A percentile compares a stretch with the other conserved stretches of the same genome.
Conservation (phyloP, 2,797 vertebrate genomes). For the Lates japonicus region DNA sequence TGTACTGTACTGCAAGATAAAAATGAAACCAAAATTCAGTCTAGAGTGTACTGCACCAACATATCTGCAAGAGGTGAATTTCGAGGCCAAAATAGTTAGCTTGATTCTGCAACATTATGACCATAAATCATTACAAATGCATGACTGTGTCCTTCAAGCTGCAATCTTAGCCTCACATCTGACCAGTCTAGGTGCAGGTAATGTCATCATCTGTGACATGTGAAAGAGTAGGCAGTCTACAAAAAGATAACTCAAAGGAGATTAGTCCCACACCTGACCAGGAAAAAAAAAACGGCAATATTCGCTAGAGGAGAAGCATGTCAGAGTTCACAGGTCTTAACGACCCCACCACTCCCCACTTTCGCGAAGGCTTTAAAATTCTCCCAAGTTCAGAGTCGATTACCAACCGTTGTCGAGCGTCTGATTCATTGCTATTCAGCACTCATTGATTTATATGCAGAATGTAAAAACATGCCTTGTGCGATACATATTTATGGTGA, state of each 20-base stretch:
- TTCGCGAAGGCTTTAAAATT: conserved; percentile 95
- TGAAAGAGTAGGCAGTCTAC: conserved; percentile 48
- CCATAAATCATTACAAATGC: neutral
- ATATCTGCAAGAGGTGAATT: neutral
- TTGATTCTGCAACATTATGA: neutral
- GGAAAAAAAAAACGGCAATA: conserved; percentile 47
- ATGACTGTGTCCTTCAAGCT: conserved; percentile 5
- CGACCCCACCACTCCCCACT: conserved; percentile 77
- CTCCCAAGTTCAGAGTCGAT: conserved; percentile 99
- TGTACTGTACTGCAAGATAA: neutral
- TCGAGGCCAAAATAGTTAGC: neutral
- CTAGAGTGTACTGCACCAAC: neutral
- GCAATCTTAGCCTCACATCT: conserved; percentile 33
- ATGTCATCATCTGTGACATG: conserved; percentile 61
- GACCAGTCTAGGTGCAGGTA: conserved; percentile 56
- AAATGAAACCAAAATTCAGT: neutral
- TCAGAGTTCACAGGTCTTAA: conserved; percentile 70
- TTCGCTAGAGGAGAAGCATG: conserved; percentile 78
- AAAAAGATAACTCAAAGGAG: conserved; percentile 69
- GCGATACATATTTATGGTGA: conserved; percentile 99
- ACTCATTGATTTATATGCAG: conserved; percentile 99
- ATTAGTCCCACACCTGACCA: conserved; percentile 69
- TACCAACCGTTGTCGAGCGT: conserved; percentile 99
- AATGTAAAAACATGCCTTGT: conserved; percentile 99
- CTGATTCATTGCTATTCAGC: conserved; percentile 99